phyloP scores from a whole-genome alignment of 2,113 vertebrate species.

The Serinus canaria region DNA sequence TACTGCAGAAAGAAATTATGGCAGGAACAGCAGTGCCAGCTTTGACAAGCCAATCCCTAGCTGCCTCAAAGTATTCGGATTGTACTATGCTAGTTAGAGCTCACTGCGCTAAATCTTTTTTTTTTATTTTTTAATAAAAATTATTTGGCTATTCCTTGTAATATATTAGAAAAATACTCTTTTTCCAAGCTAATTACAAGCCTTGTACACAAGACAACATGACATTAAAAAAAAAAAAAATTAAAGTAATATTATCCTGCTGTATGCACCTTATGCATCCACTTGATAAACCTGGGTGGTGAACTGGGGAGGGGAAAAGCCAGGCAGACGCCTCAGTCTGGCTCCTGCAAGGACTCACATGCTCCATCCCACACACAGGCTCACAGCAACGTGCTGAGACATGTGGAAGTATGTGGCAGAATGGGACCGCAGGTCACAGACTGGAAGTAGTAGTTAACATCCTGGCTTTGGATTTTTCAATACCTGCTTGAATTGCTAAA shows the following conservation, averaged over 20 bases:
- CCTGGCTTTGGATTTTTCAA: slow-evolving; percentile 62
- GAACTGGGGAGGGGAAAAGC: slow-evolving; percentile 51
- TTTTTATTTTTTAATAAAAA: slow-evolving; percentile 72
- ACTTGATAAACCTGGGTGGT: slow-evolving; percentile 62
- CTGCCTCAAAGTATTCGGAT: slow-evolving; percentile 73
- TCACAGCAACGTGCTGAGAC: background rate
- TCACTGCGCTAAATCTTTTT: slow-evolving; percentile 66
- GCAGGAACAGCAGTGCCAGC: slow-evolving; percentile 68
- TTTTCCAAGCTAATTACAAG: slow-evolving; percentile 74
- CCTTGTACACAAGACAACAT: slow-evolving; percentile 72
- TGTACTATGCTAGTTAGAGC: slow-evolving; percentile 81
- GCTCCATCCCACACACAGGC: background rate
- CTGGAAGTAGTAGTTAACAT: slow-evolving; percentile 50
- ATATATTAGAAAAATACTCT: slow-evolving; percentile 82
- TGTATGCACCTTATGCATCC: slow-evolving; percentile 55
- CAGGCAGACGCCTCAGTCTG: slow-evolving; percentile 60
- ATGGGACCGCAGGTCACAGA: background rate
- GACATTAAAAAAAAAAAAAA: slow-evolving; percentile 48
- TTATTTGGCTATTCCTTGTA: slow-evolving; percentile 78
- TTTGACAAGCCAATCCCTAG: slow-evolving; percentile 64
- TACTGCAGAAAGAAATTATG: slow-evolving; percentile 66
- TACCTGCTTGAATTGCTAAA: slow-evolving; percentile 34
- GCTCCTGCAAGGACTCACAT: slow-evolving; percentile 21
- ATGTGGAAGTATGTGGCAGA: background rate
- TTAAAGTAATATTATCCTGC: slow-evolving; percentile 47